phyloP scores from a whole-genome alignment of 2,113 vertebrate genomes.

The Orthonyx spaldingii region DNA sequence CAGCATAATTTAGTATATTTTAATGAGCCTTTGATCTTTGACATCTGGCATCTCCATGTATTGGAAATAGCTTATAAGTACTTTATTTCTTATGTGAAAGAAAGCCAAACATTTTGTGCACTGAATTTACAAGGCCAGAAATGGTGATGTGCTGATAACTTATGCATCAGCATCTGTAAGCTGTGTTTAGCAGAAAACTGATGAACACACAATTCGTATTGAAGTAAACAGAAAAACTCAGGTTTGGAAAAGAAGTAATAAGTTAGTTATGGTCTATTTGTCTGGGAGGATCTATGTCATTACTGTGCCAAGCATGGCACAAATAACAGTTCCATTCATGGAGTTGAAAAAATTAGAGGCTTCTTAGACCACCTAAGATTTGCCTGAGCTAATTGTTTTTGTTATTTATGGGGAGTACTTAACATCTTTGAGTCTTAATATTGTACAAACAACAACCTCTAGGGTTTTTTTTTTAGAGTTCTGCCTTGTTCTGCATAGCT shows the following conservation, averaged over 20 bases:
- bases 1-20: conserved; percentile 5
- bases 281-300: not conserved
- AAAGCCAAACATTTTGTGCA: not conserved
- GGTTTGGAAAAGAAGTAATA: not conserved
- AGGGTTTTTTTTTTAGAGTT: not conserved
- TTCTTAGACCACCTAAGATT: not conserved
- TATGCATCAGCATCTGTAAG: not conserved
- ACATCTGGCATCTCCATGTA: not conserved
- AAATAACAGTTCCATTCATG: not conserved
- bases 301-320: not conserved
- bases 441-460: not conserved
- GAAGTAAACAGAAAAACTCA: not conserved
- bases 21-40: conserved; percentile 26
- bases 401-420: not conserved
- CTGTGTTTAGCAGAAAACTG: not conserved
- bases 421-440: not conserved
- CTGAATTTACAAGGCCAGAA: not conserved
- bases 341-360: not conserved
- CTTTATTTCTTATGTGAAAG: not conserved
- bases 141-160: not conserved
- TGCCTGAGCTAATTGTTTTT: not conserved
- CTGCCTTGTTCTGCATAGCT: not conserved
- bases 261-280: not conserved
- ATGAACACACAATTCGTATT: not conserved
- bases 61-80: not conserved